Base-by-base conservation (phyloP, 2,797 vertebrate species). In the Poecilia wingei region DNA sequence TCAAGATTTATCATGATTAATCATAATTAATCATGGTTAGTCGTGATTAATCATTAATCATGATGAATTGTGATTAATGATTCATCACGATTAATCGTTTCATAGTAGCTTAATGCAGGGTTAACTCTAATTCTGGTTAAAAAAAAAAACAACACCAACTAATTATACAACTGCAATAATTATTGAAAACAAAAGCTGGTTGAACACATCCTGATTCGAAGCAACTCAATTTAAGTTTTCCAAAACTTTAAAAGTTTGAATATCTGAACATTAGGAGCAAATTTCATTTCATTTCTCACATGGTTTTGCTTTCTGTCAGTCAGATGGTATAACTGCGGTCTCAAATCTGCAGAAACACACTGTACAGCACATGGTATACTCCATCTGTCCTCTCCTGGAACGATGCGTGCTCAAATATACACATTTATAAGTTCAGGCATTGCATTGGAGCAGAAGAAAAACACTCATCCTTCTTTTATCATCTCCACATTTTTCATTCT, bases 261-360 rank as follows among this genome's bases (percentile, higher is more conserved):
- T 47, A 6, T 33, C 28, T 3, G 13, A n/a, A 72, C 18, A 61
- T 78, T 36, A 41, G 9, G 5, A 73, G 70, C 25, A 61, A 68
- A 74, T 71, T 68, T 53, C 16, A 59, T 49, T 46, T 41, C 49
- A 2, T 51, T 28, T 43, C 6, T 49, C 74, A 39, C 53, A 33
- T 77, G 83, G 66, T 68, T 59, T 41, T 69, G 81, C 79, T 87
- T 80, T 71, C 20, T 82, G 79, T 79, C 79, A 87, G 82, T 84
- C 87, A 83, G 80, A 84, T 79, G 78, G 82, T 89, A 74, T 81
- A 68, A 86, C 77, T 81, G 74, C 79, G 78, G 75, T 80, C 89
- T 87, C 71, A 76, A 84, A 89, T 86, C 90, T 89, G 79, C 82
- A 87, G 86, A 49, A 81, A 84, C 75, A 76, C 45, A 78, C 1